Evolutionary conservation across 2,888 invertebrate genomes (phyloP).

Genomic region (Pristionchus arcanus): DNA sequence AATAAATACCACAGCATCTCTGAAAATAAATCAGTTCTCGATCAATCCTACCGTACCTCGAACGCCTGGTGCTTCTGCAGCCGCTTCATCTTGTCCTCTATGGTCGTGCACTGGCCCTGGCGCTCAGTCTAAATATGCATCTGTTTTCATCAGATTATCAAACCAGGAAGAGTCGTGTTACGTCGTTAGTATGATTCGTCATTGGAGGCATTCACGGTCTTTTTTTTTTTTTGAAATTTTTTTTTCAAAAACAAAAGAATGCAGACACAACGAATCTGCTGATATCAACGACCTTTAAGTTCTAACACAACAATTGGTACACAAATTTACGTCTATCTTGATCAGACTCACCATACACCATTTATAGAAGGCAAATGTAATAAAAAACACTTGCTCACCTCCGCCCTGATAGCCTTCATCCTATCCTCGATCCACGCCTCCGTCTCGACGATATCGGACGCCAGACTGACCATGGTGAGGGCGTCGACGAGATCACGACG

Average conservation of each 20-base stretch:
- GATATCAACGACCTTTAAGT: too few species aligned
- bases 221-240: too few species aligned
- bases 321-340: too few species aligned
- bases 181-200: too few species aligned
- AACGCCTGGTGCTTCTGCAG: conserved; percentile 87
- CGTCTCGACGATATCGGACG: conserved; percentile 88
- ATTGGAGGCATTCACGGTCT: too few species aligned
- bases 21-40: not conserved
- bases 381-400: conserved; percentile 80
- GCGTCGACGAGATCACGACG: conserved; percentile 87
- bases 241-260: too few species aligned
- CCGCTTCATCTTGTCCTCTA: conserved; percentile 96
- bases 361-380: conserved; percentile 79
- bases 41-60: conserved; percentile 44
- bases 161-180: too few species aligned
- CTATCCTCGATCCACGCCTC: conserved; percentile 82
- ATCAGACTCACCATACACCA: not conserved
- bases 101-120: conserved; percentile 87
- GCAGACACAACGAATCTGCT: too few species aligned
- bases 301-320: too few species aligned
- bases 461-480: conserved; percentile 91
- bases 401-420: conserved; percentile 77
- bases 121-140: conserved; percentile 80
- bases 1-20: conserved; percentile 40
- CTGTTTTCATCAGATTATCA: conserved; percentile 59